Evolutionary conservation across 2,888 invertebrate species (phyloP).

Genomic region (Homarus gammarus): DNA sequence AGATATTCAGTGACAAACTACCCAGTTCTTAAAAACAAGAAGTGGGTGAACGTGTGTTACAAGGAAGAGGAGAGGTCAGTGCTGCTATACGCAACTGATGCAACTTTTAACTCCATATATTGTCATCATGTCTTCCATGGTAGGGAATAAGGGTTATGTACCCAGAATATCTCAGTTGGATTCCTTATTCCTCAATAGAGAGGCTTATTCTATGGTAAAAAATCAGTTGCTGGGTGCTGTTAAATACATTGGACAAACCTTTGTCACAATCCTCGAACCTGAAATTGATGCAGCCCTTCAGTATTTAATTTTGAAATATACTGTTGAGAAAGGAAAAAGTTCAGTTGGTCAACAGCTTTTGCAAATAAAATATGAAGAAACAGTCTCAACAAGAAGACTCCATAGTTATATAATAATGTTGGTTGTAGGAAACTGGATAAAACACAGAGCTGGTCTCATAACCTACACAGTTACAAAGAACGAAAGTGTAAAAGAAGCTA

Average conservation of each 20-base stretch:
- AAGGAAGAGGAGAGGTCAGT: too few species aligned
- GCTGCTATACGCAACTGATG: too few species aligned
- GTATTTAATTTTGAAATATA: conserved; percentile 48
- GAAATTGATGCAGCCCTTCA: conserved; percentile 70
- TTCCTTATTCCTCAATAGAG: conserved; percentile 60
- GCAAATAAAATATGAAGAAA: conserved; percentile 62
- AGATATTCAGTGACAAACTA: too few species aligned
- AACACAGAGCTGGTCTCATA: conserved; percentile 50
- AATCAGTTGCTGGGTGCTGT: conserved; percentile 57
- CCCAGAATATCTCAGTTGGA: conserved; percentile 73
- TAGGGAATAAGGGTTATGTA: conserved; percentile 1
- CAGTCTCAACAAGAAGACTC: conserved; percentile 28
- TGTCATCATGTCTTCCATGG: conserved; percentile 15
- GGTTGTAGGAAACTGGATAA: conserved; percentile 66
- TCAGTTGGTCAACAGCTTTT: conserved; percentile 74
- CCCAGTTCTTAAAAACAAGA: too few species aligned
- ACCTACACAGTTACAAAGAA: conserved; percentile 12
- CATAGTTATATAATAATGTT: conserved; percentile 35
- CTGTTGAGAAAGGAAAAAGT: conserved; percentile 51
- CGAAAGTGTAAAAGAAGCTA: conserved; percentile 8
- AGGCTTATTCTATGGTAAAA: conserved; percentile 64
- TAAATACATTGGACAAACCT: conserved; percentile 49
- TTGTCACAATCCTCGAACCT: conserved; percentile 66
- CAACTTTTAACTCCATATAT: too few species aligned
- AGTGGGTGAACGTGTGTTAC: too few species aligned